Evolutionary conservation across 2,888 invertebrate species (phyloP).

Genomic region (Metellina segmentata): DNA sequence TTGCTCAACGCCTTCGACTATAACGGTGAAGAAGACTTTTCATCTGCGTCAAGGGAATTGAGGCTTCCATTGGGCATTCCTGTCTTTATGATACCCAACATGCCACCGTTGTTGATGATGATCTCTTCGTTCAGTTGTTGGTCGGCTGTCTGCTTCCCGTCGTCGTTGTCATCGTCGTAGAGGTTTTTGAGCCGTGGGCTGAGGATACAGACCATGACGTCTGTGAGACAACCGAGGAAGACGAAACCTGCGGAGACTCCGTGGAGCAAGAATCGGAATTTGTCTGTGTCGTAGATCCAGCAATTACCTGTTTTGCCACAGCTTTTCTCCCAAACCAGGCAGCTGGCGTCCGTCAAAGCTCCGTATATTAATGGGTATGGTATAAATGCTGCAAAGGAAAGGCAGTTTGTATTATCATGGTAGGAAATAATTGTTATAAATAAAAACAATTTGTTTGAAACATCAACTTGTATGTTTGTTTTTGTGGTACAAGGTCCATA

Average conservation of each 20-base stretch:
- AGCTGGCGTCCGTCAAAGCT: slow-evolving; percentile 77
- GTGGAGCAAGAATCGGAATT: slow-evolving; percentile 77
- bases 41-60: slow-evolving; percentile 44
- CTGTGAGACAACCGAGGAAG: slow-evolving; percentile 73
- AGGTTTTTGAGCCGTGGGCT: slow-evolving; percentile 74
- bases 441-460: neutral
- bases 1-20: neutral
- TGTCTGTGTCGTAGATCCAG: slow-evolving; percentile 78
- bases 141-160: neutral
- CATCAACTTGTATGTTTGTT: neutral
- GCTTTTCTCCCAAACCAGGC: slow-evolving; percentile 78
- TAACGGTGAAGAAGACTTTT: slow-evolving; percentile 33
- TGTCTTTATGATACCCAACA: slow-evolving; percentile 58
- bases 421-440: neutral
- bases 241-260: slow-evolving; percentile 76
- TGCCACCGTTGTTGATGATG: slow-evolving; percentile 61
- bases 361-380: slow-evolving; percentile 78
- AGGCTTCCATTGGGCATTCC: slow-evolving; percentile 44
- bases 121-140: slow-evolving; percentile 6
- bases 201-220: slow-evolving; percentile 70
- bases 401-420: neutral
- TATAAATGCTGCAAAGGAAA: slow-evolving; percentile 77
- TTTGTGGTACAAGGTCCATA: too few species aligned
- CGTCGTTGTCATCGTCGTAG: slow-evolving; percentile 74
- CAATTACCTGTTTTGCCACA: slow-evolving; percentile 78